Percentiles rank a stretch among this genome's conserved stretches.
Conservation (phyloP, 1,140 invertebrate genomes). For the Listronotus bonariensis region DNA sequence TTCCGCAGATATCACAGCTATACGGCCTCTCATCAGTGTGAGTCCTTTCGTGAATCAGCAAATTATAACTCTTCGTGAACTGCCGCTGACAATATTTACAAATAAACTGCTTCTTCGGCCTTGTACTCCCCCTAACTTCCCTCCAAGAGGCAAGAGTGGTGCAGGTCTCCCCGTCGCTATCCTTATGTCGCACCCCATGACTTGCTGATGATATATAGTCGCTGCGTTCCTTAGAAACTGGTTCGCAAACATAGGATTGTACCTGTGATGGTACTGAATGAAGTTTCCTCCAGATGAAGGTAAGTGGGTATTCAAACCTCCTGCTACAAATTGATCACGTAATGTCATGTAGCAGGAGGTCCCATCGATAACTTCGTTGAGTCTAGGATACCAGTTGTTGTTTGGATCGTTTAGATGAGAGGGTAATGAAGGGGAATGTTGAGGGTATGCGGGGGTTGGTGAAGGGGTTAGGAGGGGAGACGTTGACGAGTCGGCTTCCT, state of each 20-base stretch:
- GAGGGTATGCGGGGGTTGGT: conserved; percentile 68
- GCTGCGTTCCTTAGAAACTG: conserved; percentile 75
- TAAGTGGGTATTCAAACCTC: conserved; percentile 38
- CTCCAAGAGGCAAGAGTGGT: conserved; percentile 56
- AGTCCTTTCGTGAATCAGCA: conserved; percentile 92
- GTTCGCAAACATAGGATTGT: conserved; percentile 67
- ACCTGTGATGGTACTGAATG: conserved; percentile 51
- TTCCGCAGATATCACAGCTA: conserved; percentile 93
- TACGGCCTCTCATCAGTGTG: conserved; percentile 96
- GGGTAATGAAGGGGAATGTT: conserved; percentile 55
- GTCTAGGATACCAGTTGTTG: conserved; percentile 47
- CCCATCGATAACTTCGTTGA: neutral
- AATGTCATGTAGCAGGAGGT: conserved; percentile 42
- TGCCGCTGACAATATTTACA: conserved; percentile 93
- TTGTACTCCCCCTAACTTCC: conserved; percentile 60
- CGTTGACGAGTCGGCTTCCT: conserved; percentile 62
- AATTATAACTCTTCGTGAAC: conserved; percentile 96
- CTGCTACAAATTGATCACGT: conserved; percentile 56
- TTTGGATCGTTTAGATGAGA: conserved; percentile 50
- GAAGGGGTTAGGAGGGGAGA: conserved; percentile 72
- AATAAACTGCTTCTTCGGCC: conserved; percentile 92
- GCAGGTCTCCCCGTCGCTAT: conserved; percentile 56
- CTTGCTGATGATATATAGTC: conserved; percentile 65
- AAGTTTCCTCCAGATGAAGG: conserved; percentile 38
- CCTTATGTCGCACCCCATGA: conserved; percentile 55